Conservation (phyloP, 2,113 vertebrate genomes). For the Gnathonemus echidnorhynchus region DNA sequence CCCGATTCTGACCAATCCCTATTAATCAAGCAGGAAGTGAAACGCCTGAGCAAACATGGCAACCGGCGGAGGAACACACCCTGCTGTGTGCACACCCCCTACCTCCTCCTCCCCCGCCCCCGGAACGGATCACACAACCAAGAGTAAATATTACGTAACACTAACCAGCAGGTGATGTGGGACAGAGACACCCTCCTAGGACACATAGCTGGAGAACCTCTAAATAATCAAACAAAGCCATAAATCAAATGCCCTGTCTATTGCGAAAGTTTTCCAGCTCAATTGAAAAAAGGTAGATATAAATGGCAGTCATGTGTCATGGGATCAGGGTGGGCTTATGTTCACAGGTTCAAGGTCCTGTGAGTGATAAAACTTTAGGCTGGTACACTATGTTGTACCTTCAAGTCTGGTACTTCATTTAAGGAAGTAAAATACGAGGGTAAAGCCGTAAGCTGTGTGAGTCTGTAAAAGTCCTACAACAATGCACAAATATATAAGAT, state of each 20-base stretch:
- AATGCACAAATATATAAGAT: neutral
- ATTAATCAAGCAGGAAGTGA: constrained; percentile 38
- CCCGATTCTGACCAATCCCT: constrained; percentile 23
- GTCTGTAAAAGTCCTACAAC: neutral
- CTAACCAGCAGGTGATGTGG: neutral
- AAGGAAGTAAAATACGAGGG: neutral
- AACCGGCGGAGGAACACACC: neutral
- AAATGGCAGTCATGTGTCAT: neutral
- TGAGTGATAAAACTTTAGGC: neutral
- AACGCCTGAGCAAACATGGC: neutral
- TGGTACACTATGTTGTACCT: neutral
- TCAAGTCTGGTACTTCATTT: neutral
- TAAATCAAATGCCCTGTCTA: neutral
- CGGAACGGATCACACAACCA: neutral
- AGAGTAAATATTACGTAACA: neutral
- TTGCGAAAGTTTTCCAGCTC: neutral
- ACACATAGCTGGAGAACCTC: neutral
- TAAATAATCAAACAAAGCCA: neutral
- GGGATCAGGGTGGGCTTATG: neutral
- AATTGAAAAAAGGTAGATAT: neutral
- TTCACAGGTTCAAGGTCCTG: neutral
- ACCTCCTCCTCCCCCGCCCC: neutral
- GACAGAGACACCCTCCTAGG: neutral
- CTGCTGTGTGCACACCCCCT: neutral
- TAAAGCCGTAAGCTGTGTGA: neutral